Base-by-base conservation (phyloP, 2,888 invertebrate genomes). In the Onthophagus sagittarius region DNA sequence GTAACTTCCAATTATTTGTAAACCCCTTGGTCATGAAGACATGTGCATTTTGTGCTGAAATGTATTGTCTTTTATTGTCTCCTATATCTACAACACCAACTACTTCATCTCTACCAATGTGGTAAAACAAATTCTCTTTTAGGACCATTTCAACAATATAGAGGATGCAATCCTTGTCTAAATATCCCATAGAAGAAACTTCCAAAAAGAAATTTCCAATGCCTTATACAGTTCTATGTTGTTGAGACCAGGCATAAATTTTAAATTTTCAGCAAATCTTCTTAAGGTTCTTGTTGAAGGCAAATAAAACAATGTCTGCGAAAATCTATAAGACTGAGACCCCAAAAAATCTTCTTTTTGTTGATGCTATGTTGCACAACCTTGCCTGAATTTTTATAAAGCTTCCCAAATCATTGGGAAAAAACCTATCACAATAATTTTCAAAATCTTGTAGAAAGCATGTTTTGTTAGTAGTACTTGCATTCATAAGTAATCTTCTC, bases 331-430 rank as follows among this genome's bases (percentile, higher is more conserved):
- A n/a, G n/a, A n/a, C n/a, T n/a, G n/a, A n/a, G n/a, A n/a, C 32
- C 67, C 31, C 67, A 67, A 31, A 15, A 67, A 31, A 67, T 67
- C 67, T 15, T 32, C 67, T 23, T 31, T 32, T 32, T 15, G 23
- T n/a, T 23, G 31, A 15, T 31, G 32, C 11, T 32, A 31, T 67
- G 67, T 32, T 32, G 23, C 32, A 32, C 31, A 31, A 32, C 31
- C 31, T 67, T 7, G 32, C 67, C 67, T 67, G 67, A 15, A 67
- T 67, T 31, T 67, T 67, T 31, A 67, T 23, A 67, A 67, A 67
- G 5, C n/a, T 67, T 31, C 31, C 15, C 31, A 67, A 31, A 31
- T 67, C 15, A 11, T 67, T 23, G 2, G 67, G 39, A 53, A 53
- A 53, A 53, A 53, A 53, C 0, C 11, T 53, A 53, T 53, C 39